Conservation (phyloP, 2,888 invertebrate genomes). For the Abrostola triplasia region DNA sequence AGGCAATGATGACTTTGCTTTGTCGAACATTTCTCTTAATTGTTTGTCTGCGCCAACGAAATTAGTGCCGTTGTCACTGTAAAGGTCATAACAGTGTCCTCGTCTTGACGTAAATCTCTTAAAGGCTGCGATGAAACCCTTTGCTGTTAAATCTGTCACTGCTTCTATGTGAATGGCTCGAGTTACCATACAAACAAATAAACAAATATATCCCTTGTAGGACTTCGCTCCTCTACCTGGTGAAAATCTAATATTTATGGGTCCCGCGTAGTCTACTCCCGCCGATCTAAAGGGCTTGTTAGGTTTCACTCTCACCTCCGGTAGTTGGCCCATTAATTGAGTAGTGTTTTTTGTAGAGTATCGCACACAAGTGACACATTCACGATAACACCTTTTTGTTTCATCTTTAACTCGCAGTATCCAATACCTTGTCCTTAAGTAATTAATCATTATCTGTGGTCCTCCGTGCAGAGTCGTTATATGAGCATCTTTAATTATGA, state of each 20-base stretch:
- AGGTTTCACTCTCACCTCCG: constrained; percentile 1
- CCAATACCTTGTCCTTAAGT: constrained; percentile 19
- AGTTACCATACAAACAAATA: too few species aligned
- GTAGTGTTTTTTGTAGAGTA: background rate
- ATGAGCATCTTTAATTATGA: constrained; percentile 9
- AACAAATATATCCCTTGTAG: too few species aligned
- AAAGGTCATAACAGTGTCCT: constrained; percentile 16
- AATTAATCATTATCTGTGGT: constrained; percentile 11
- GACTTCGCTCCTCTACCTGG: too few species aligned
- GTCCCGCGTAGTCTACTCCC: too few species aligned
- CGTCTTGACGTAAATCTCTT: constrained; percentile 14
- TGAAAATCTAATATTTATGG: too few species aligned
- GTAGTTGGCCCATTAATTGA: constrained; percentile 10
- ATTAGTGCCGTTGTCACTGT: constrained; percentile 27
- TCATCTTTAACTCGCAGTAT: constrained; percentile 6
- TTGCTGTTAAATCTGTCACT: constrained; percentile 22
- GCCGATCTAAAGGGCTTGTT: too few species aligned
- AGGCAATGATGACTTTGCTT: constrained; percentile 10
- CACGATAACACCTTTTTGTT: background rate
- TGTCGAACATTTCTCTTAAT: constrained; percentile 17
- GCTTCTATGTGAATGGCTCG: constrained; percentile 19
- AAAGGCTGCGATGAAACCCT: constrained; percentile 32
- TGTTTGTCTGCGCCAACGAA: constrained; percentile 28
- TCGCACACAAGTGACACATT: constrained; percentile 8
- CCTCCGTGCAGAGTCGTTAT: constrained; percentile 11